A percentile compares a stretch with the other conserved stretches of the same genome.
Evolutionary conservation across 2,888 invertebrate species (phyloP).

Genomic region (Brenthis daphne): DNA sequence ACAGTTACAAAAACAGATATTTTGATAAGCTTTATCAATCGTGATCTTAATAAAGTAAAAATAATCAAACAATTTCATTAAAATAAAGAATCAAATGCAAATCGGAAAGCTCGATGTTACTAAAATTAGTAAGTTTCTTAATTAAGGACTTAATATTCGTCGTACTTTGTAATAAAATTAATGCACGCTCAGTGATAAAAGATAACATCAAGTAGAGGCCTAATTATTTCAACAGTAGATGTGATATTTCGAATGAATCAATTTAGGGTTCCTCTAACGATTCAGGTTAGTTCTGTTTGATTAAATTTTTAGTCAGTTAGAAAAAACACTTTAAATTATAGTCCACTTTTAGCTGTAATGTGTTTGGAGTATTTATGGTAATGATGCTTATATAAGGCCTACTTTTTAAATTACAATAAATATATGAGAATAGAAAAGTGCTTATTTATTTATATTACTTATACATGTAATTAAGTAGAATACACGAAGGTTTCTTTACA

Average conservation of each 20-base stretch:
- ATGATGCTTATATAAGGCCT: no score
- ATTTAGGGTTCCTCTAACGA: neutral
- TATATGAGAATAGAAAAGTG: no score
- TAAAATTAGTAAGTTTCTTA: conserved; percentile 32
- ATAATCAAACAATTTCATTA: conserved; percentile 22
- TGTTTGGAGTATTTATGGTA: no score
- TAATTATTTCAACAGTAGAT: conserved; percentile 33
- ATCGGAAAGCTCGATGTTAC: conserved; percentile 22
- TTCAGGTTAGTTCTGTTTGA: no score
- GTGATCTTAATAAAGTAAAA: conserved; percentile 19
- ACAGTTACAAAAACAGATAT: conserved; percentile 17
- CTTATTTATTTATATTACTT: no score
- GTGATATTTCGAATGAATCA: neutral
- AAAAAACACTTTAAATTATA: no score
- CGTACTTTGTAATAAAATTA: conserved; percentile 36
- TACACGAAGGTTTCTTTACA: no score
- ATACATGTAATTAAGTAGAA: no score
- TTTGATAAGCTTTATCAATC: conserved; percentile 9
- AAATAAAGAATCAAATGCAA: conserved; percentile 28
- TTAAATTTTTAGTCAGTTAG: no score
- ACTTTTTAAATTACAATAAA: no score
- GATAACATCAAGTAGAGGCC: conserved; percentile 32
- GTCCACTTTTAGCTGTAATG: no score
- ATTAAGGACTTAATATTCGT: conserved; percentile 29
- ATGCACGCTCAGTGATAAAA: conserved; percentile 34